phyloP scores from a whole-genome alignment of 2,113 vertebrate genomes.

The Anarrhichthys ocellatus region DNA sequence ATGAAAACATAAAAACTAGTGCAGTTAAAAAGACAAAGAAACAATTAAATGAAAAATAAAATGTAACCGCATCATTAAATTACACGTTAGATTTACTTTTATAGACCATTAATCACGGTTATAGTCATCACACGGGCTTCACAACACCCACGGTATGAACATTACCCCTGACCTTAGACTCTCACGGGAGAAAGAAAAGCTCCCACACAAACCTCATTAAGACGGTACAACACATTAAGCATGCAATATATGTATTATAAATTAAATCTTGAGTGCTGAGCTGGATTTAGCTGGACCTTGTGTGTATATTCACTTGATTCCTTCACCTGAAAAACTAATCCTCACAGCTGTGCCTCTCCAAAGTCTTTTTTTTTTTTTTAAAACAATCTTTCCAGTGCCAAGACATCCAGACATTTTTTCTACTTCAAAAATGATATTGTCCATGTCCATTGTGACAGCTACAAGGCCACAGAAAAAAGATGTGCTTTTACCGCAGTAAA shows the following conservation, averaged over 20 bases:
- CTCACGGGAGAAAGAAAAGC: conserved; percentile 13
- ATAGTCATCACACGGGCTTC: conserved; percentile 20
- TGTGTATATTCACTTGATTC: conserved; percentile 20
- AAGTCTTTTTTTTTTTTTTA: background rate
- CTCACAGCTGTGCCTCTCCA: background rate
- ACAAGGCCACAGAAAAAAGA: conserved; percentile 6
- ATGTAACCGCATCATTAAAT: conserved; percentile 11
- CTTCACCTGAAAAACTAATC: conserved; percentile 1
- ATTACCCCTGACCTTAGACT: conserved; percentile 32
- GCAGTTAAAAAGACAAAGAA: background rate
- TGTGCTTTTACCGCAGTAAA: conserved; percentile 1
- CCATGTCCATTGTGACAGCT: conserved; percentile 3
- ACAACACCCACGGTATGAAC: conserved; percentile 15
- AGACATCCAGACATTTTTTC: conserved; percentile 24
- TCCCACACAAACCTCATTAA: conserved; percentile 51
- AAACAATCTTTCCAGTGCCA: background rate
- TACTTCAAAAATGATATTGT: background rate
- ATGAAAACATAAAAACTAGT: background rate
- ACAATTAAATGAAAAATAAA: background rate
- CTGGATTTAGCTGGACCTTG: conserved; percentile 10
- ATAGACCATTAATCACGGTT: conserved; percentile 30
- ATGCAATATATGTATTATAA: background rate
- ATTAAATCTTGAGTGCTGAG: background rate
- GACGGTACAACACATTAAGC: background rate
- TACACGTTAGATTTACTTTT: conserved; percentile 30